These are phyloP conservation scores for Neodiprion pinetum DNA, from an alignment of 1,140 invertebrate species.

Conservation along the genomic window DNA sequence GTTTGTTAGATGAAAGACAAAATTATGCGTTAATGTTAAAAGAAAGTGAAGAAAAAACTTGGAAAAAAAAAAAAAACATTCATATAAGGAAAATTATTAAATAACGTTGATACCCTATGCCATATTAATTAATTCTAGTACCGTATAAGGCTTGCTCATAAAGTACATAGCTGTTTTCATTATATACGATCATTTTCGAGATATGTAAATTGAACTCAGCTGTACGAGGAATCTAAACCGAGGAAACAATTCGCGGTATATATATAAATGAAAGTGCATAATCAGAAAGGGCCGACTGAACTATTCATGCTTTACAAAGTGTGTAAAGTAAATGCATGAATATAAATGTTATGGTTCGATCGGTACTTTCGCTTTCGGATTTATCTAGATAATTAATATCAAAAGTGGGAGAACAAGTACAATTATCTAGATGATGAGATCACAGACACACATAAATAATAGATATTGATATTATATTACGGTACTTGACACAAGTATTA, in stretches of 20 bases:
- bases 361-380: constrained; percentile 11
- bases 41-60: background rate
- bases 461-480: constrained; percentile 12
- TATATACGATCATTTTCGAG: background rate
- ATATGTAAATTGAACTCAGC: background rate
- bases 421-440: constrained; percentile 16
- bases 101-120: background rate
- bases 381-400: constrained; percentile 17
- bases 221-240: background rate
- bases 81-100: background rate
- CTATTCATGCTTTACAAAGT: constrained; percentile 22
- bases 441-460: background rate
- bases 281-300: constrained; percentile 32
- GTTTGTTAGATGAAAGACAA: background rate
- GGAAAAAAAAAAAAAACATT: background rate
- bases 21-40: background rate
- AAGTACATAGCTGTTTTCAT: background rate
- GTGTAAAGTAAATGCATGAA: background rate
- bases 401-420: background rate
- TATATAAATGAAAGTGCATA: constrained; percentile 36
- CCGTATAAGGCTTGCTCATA: background rate
- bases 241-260: constrained; percentile 18
- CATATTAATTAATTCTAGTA: background rate
- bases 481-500: no score
- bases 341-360: constrained; percentile 6